Percentiles rank a stretch among this genome's conserved stretches.
Conservation (phyloP, 1,140 invertebrate genomes). For the Magallana gigas region DNA sequence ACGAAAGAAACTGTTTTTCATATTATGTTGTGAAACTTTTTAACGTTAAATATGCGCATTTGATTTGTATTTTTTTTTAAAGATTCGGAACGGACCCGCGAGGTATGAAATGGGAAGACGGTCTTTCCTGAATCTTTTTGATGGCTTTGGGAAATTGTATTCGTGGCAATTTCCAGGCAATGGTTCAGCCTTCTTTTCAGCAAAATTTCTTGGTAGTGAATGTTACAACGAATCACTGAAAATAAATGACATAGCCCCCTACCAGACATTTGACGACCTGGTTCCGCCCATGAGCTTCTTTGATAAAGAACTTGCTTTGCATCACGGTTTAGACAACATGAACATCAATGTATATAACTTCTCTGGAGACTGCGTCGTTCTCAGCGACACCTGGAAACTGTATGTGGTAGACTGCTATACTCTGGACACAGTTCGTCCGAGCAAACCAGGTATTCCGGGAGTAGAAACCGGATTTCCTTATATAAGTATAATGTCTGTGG, state of each 20-base stretch:
- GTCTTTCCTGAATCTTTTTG: constrained; percentile 69
- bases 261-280: constrained; percentile 68
- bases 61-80: constrained; percentile 28
- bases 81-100: constrained; percentile 74
- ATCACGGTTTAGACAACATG: constrained; percentile 73
- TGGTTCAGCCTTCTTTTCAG: constrained; percentile 67
- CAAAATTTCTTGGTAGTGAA: constrained; percentile 64
- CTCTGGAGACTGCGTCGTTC: constrained; percentile 62
- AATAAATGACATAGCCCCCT: constrained; percentile 68
- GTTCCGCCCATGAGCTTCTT: constrained; percentile 63
- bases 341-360: constrained; percentile 73
- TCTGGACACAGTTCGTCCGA: constrained; percentile 58
- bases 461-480: constrained; percentile 46
- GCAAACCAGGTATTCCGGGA: constrained; percentile 42
- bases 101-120: constrained; percentile 69
- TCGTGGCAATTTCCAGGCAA: constrained; percentile 72
- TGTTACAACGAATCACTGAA: constrained; percentile 69
- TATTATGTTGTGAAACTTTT: not conserved
- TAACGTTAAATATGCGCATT: not conserved
- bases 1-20: not conserved
- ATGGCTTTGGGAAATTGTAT: constrained; percentile 72
- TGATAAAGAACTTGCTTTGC: constrained; percentile 62
- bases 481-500: constrained; percentile 65
- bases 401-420: constrained; percentile 64
- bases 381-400: constrained; percentile 74